These are phyloP conservation scores for Hippoglossus hippoglossus DNA, from an alignment of 2,797 vertebrate genomes.

Conservation along the genomic window DNA sequence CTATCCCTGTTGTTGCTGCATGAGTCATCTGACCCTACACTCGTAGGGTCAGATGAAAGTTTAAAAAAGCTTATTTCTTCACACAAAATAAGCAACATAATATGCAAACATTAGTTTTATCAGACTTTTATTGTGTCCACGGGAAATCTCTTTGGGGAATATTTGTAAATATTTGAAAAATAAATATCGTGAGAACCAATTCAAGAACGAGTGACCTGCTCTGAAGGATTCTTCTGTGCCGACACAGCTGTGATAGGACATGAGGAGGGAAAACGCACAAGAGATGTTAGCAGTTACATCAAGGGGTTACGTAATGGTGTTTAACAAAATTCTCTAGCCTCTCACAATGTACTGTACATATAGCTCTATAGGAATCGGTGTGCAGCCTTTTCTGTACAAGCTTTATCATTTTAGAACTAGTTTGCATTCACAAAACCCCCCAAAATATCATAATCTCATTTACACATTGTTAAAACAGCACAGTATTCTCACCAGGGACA, in stretches of 20 bases:
- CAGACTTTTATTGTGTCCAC: conserved; percentile 27
- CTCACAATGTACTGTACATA: conserved; percentile 36
- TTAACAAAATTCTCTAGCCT: conserved; percentile 4
- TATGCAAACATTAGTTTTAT: background rate
- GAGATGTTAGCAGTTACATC: conserved; percentile 36
- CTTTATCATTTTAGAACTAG: conserved; percentile 29
- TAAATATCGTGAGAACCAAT: background rate
- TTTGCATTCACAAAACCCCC: conserved; percentile 37
- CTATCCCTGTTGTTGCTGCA: too few species aligned
- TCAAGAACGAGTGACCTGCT: conserved; percentile 17
- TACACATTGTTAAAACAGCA: conserved; percentile 23
- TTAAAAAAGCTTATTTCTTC: too few species aligned
- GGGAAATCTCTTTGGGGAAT: conserved; percentile 4
- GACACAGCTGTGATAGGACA: conserved; percentile 24
- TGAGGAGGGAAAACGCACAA: conserved; percentile 6
- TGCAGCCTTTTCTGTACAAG: conserved; percentile 42
- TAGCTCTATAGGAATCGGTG: conserved; percentile 43
- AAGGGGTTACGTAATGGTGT: conserved; percentile 6
- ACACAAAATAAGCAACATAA: conserved; percentile 8
- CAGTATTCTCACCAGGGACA: conserved; percentile 17
- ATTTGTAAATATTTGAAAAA: conserved; percentile 14
- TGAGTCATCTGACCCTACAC: too few species aligned
- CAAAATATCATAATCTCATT: background rate
- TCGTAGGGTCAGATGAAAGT: too few species aligned
- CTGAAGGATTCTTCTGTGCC: conserved; percentile 3